Conservation (phyloP, 1,140 invertebrate species). For the Acromyrmex echinatior region DNA sequence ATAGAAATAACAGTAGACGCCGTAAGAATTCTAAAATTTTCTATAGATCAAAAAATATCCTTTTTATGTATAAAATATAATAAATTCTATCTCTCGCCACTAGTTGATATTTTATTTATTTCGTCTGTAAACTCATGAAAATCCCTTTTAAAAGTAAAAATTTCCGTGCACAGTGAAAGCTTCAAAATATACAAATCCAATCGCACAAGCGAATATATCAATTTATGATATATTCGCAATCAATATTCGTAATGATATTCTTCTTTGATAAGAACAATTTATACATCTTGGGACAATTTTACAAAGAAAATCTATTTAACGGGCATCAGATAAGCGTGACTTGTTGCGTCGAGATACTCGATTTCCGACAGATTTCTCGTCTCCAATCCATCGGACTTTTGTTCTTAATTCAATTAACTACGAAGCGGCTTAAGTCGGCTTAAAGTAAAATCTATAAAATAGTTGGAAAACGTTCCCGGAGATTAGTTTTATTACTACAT, state of each 20-base stretch:
- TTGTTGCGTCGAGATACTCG: slow-evolving; percentile 48
- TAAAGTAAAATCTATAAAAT: slow-evolving; percentile 45
- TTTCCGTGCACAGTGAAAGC: background rate
- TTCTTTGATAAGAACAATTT: background rate
- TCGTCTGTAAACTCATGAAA: slow-evolving; percentile 3
- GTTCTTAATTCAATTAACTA: slow-evolving; percentile 63
- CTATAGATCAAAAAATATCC: background rate
- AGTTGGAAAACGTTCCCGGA: slow-evolving; percentile 14
- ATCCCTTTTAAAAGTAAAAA: slow-evolving; percentile 26
- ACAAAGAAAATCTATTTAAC: slow-evolving; percentile 43
- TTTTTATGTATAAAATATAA: slow-evolving; percentile 35
- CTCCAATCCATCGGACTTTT: slow-evolving; percentile 15
- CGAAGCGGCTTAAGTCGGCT: slow-evolving; percentile 44
- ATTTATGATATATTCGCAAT: slow-evolving; percentile 7
- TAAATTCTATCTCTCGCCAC: slow-evolving; percentile 26
- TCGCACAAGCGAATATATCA: slow-evolving; percentile 5
- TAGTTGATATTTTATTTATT: slow-evolving; percentile 33
- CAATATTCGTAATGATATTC: background rate
- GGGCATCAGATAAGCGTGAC: background rate
- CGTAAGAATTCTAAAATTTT: slow-evolving; percentile 14
- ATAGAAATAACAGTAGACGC: slow-evolving; percentile 20
- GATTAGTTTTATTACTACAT: background rate
- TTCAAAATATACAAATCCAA: background rate
- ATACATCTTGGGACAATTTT: background rate
- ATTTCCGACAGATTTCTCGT: slow-evolving; percentile 23